These are phyloP conservation scores for Xanthia togata DNA, from an alignment of 2,888 invertebrate species.

Conservation along the genomic window DNA sequence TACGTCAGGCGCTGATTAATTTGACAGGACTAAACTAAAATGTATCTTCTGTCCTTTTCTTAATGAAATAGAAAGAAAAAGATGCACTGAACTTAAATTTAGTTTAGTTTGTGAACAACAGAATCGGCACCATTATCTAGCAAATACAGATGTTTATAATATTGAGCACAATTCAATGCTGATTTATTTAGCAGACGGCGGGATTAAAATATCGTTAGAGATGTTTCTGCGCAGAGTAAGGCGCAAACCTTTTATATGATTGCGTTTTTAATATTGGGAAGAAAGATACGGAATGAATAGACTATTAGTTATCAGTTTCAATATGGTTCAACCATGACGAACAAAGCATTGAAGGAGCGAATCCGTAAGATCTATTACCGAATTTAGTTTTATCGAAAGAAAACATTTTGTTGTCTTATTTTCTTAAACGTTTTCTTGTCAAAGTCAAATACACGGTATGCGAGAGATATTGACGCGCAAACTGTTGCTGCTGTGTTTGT, in stretches of 20 bases:
- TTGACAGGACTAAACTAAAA: too few relatives aligned
- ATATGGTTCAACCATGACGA: not conserved
- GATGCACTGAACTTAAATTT: too few relatives aligned
- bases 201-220: conserved; percentile 36
- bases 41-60: too few relatives aligned
- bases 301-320: not conserved
- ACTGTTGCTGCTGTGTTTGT: too few relatives aligned
- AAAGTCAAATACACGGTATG: not conserved
- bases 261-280: conserved; percentile 10
- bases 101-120: too few relatives aligned
- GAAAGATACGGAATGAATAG: not conserved
- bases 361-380: not conserved
- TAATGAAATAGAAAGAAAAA: too few relatives aligned
- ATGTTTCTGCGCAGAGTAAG: conserved; percentile 6
- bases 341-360: not conserved
- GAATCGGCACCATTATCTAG: too few relatives aligned
- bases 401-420: not conserved
- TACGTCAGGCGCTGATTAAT: too few relatives aligned
- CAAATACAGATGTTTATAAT: conserved; percentile 49
- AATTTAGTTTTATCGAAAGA: not conserved
- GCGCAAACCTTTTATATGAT: conserved; percentile 14
- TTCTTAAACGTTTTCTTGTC: not conserved
- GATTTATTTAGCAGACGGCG: conserved; percentile 53
- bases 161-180: conserved; percentile 37
- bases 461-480: not conserved